Base-by-base conservation (phyloP, 2,113 vertebrate species). In the Chloropsis cyanopogon region DNA sequence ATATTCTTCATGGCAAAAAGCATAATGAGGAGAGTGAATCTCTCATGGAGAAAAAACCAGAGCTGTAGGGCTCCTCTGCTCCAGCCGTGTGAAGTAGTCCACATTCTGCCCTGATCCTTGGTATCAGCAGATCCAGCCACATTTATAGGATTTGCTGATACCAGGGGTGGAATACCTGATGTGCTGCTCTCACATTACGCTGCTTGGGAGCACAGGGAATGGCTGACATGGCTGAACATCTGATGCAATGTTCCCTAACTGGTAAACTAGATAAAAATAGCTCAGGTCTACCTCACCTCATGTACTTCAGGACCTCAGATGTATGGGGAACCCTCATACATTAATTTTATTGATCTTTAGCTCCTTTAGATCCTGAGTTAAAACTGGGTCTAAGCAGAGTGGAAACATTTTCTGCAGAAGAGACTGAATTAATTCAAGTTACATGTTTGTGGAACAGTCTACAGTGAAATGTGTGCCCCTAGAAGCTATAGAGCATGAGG, bases 261-360 rank as follows among this genome's bases (percentile, higher is more conserved):
- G 85, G 87, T 89, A 63, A 87, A 88, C 85, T 25, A 64, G 91
- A 82, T 93, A 95, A 97, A 97, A 96, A 97, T 97, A 96, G 87
- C 57, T 56, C 71, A 66, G 44, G 60, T 49, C 86, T 88, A 82
- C 84, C 81, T 95, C 82, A 91, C 89, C 83, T 91, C n/a, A 5
- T 81, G 3, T 44, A 37, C 46, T 89, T 93, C 75, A 60, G 52
- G 41, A 73, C 39, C 61, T 90, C 79, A 93, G 52, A 82, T 70
- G 44, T 46, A 82, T 12, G 21, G 46, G 64, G 41, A 47, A 87
- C 20, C 49, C 64, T 82, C 54, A 78, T 47, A 22, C 22, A 10
- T 94, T 46, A 23, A 41, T 80, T 83, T 83, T 61, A 37, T 79
- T 93, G 39, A 82, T 35, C 37, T 93, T 86, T n/a, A 69, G 29